Evolutionary conservation across 2,113 vertebrate species (phyloP).

Genomic region (Phrynocephalus versicolor): DNA sequence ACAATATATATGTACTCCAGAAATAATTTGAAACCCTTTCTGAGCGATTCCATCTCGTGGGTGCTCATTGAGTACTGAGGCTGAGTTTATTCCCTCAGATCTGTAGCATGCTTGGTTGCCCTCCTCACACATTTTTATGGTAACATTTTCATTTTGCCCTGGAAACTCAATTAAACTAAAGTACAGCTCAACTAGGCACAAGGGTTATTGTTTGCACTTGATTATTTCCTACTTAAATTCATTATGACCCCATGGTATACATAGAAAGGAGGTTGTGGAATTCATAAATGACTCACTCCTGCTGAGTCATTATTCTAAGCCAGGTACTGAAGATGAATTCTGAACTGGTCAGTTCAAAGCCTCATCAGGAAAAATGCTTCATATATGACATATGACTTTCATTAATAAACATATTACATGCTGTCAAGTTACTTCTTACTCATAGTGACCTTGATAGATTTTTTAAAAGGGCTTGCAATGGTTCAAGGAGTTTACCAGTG

Average conservation of each 20-base stretch:
- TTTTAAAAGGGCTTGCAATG: too few relatives aligned
- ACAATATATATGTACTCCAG: conserved; percentile 3
- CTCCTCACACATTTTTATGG: not conserved
- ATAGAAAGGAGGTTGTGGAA: too few relatives aligned
- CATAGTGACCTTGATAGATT: too few relatives aligned
- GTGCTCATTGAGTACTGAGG: not conserved
- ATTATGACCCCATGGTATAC: not conserved
- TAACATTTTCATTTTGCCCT: not conserved
- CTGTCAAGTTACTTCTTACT: too few relatives aligned
- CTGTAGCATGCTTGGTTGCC: not conserved
- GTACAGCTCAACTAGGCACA: not conserved
- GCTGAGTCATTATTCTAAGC: too few relatives aligned
- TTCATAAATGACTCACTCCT: too few relatives aligned
- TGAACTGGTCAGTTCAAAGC: not conserved
- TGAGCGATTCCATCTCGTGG: not conserved
- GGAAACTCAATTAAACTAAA: not conserved
- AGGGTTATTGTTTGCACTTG: not conserved
- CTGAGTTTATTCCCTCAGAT: not conserved
- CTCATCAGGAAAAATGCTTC: not conserved
- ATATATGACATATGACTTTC: not conserved
- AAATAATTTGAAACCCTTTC: conserved; percentile 6
- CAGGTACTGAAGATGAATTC: too few relatives aligned
- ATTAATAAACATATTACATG: not conserved
- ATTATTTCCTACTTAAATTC: not conserved
- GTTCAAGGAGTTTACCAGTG: too few relatives aligned